Conservation (phyloP, 2,888 invertebrate genomes). For the Scaptomyza parva region DNA sequence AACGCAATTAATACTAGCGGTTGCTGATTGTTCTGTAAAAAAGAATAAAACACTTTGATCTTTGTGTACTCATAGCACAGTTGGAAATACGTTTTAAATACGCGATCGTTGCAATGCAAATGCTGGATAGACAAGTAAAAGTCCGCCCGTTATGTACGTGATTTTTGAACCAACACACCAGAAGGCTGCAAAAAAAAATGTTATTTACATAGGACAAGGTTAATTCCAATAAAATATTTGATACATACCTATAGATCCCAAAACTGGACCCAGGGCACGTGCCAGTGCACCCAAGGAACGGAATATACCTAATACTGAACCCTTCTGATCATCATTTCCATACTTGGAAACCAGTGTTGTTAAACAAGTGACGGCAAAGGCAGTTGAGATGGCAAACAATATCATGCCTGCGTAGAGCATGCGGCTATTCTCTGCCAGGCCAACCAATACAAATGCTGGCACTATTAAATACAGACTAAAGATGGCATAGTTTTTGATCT, state of each 20-base stretch:
- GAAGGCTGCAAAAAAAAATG: conserved; percentile 88
- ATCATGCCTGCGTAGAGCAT: conserved; percentile 93
- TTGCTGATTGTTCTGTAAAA: conserved; percentile 35
- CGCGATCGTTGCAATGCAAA: conserved; percentile 86
- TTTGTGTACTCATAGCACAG: conserved; percentile 35
- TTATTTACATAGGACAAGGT: conserved; percentile 1
- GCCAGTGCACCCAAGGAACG: conserved; percentile 97
- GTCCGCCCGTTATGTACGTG: conserved; percentile 93
- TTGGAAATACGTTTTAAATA: conserved; percentile 52
- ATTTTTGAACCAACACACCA: conserved; percentile 94
- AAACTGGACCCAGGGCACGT: conserved; percentile 94
- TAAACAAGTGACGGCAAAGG: conserved; percentile 97
- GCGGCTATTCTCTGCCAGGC: conserved; percentile 87
- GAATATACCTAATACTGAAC: conserved; percentile 96
- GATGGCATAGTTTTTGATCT: conserved; percentile 90
- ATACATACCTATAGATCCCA: conserved; percentile 91
- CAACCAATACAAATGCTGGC: conserved; percentile 94
- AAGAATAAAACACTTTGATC: conserved; percentile 38
- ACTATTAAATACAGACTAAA: conserved; percentile 93
- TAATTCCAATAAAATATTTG: background rate
- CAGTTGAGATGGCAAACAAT: conserved; percentile 94
- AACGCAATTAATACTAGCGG: conserved; percentile 63
- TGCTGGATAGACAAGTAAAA: conserved; percentile 91
- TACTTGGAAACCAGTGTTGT: conserved; percentile 96
- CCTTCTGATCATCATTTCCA: conserved; percentile 93